A percentile compares a stretch with the other conserved stretches of the same genome.
Evolutionary conservation across 2,113 vertebrate species (phyloP).

Genomic region (Ailurus styani): DNA sequence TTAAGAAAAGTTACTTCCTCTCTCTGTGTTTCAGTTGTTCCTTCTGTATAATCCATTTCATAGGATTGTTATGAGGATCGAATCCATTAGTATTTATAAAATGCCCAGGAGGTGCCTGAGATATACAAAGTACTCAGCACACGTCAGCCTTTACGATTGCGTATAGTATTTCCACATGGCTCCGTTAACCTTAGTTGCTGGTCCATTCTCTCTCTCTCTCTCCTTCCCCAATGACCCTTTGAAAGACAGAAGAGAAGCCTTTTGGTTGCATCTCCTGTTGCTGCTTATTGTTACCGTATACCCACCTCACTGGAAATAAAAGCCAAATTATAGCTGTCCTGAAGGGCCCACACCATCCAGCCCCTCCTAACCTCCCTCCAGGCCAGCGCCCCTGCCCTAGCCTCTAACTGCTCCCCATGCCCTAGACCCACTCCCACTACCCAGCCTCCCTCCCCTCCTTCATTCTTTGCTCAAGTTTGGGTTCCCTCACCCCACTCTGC

Average conservation of each 20-base stretch:
- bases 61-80: not conserved
- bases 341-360: fast-evolving
- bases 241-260: not conserved
- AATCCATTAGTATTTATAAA: not conserved
- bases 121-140: fast-evolving
- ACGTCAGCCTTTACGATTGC: too few relatives aligned
- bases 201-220: too few relatives aligned
- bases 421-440: not conserved
- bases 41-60: not conserved
- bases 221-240: not conserved
- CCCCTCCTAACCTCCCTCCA: not conserved
- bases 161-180: fast-evolving
- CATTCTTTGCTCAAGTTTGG: too few relatives aligned
- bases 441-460: not conserved
- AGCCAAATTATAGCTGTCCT: not conserved
- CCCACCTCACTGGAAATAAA: not conserved
- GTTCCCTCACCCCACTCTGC: fast-evolving
- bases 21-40: not conserved
- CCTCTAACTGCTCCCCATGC: fast-evolving
- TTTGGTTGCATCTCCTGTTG: too few relatives aligned
- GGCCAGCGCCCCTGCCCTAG: fast-evolving
- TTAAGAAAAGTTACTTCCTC: not conserved
- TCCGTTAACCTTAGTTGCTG: not conserved
- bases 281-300: too few relatives aligned
- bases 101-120: not conserved